Evolutionary conservation across 2,888 invertebrate genomes (phyloP), one percentile per base, ranked within the genome.

Genomic region (Hybos culiciformis): DNA sequence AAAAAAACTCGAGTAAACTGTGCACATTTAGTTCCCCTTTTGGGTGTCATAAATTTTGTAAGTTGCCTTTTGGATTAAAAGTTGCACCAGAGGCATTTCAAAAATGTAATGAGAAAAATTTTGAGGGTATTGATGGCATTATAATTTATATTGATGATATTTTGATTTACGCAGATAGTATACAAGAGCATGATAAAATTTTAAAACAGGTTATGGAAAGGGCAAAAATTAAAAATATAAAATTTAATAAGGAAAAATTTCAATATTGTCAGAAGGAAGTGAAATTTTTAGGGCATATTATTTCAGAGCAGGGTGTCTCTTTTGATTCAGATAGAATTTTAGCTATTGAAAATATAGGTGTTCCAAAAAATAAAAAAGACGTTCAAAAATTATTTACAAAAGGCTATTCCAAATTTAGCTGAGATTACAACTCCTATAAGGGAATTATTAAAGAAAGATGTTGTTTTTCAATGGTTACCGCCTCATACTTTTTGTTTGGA

Each of bases 141-240:
- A 8, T 43, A 47, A 29, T 48, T 52, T 17, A 24, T 44, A 9
- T 48, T 43, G 44, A 52, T n/a, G n/a, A n/a, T n/a, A n/a, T n/a
- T n/a, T 62, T 53, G 41, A 39, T 64, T 31, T 56, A 61, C 47
- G 48, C 58, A 49, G 51, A 63, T 51, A 47, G 58, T 52, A 46
- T 59, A 42, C 26, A 51, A 3, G 37, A 48, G 17, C 18, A n/a
- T 2, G 45, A n/a, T n/a, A n/a, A n/a, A n/a, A n/a, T n/a, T n/a
- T n/a, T n/a, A n/a, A n/a, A n/a, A n/a, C n/a, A n/a, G 41, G 54
- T 58, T 2, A 26, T 59, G 34, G 41, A 53, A 9, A 46, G 50
- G 36, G 54, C 54, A 9, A 46, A 24, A 45, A 11, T 53, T 42
- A 5, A 12, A 40, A 53, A 53, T 47, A 48, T 59, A n/a, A 57